A percentile compares a stretch with the other conserved stretches of the same genome.
phyloP scores from a whole-genome alignment of 2,888 invertebrate genomes.

The Sinelater perroti region DNA sequence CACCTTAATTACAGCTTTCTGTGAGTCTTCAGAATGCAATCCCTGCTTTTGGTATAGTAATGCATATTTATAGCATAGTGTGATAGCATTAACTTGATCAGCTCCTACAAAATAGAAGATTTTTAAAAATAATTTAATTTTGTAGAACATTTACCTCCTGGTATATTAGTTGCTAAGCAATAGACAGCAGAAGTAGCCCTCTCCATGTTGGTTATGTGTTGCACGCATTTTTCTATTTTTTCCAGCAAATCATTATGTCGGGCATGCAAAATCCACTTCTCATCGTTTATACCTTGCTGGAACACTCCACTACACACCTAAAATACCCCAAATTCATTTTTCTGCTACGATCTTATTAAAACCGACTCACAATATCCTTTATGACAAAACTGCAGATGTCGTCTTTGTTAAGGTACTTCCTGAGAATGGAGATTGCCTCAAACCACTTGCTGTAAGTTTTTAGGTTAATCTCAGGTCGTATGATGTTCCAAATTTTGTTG shows the following conservation, averaged over 20 bases:
- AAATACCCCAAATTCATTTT: neutral
- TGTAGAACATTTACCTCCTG: constrained; percentile 53
- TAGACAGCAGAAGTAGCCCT: constrained; percentile 56
- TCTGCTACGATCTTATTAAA: neutral
- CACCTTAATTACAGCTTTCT: constrained; percentile 48
- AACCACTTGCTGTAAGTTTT: constrained; percentile 64
- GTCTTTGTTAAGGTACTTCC: constrained; percentile 56
- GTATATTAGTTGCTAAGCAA: constrained; percentile 51
- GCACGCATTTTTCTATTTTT: constrained; percentile 58
- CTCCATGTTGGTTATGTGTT: constrained; percentile 55
- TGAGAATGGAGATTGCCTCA: constrained; percentile 52
- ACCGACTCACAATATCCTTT: constrained; percentile 57
- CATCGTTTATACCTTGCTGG: constrained; percentile 16
- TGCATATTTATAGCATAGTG: constrained; percentile 62
- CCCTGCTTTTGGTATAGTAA: constrained; percentile 52
- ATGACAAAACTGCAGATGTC: constrained; percentile 63
- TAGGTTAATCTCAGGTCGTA: constrained; percentile 62
- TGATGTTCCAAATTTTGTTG: constrained; percentile 59
- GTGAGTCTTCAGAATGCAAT: constrained; percentile 40
- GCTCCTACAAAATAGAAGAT: constrained; percentile 53
- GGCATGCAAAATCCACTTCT: constrained; percentile 55
- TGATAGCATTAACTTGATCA: constrained; percentile 63
- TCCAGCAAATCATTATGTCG: constrained; percentile 53
- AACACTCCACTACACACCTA: constrained; percentile 40
- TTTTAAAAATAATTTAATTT: neutral